phyloP scores from a whole-genome alignment of 2,888 invertebrate genomes.

The Serrognathus titanus region DNA sequence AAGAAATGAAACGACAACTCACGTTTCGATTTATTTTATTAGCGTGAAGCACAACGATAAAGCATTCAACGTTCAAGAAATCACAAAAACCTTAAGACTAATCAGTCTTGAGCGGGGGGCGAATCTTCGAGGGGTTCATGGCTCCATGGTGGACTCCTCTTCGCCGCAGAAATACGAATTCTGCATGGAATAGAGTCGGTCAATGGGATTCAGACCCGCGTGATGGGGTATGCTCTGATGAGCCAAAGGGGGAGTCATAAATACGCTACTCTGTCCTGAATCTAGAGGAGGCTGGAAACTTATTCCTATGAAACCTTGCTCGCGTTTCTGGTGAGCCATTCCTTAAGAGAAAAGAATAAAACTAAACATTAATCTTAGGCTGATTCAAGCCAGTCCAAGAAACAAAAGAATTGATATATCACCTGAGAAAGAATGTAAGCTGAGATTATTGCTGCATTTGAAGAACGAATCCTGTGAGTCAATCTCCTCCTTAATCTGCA shows the following conservation, averaged over 20 bases:
- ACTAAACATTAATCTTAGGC: too few species aligned
- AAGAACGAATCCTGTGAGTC: constrained; percentile 42
- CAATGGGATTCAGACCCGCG: constrained; percentile 57
- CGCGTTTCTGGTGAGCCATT: constrained; percentile 37
- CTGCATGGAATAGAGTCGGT: constrained; percentile 63
- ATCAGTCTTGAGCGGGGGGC: not conserved
- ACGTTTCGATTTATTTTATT: too few species aligned
- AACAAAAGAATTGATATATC: constrained; percentile 9
- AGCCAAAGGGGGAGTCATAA: constrained; percentile 43
- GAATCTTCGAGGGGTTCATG: not conserved
- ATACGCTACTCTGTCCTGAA: constrained; percentile 26
- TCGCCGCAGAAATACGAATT: constrained; percentile 62
- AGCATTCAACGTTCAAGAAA: too few species aligned
- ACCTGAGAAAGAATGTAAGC: constrained; percentile 37
- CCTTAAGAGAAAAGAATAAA: constrained; percentile 21
- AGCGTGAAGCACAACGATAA: too few species aligned
- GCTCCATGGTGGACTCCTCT: constrained; percentile 43
- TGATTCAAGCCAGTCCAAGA: too few species aligned
- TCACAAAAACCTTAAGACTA: not conserved
- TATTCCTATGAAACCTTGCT: constrained; percentile 40
- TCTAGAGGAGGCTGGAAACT: constrained; percentile 34
- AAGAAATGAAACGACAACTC: too few species aligned
- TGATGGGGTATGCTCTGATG: constrained; percentile 42
- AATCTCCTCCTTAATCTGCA: constrained; percentile 49
- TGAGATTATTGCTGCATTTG: constrained; percentile 33